Conservation (phyloP, 2,113 vertebrate genomes). For the Halichoerus grypus region DNA sequence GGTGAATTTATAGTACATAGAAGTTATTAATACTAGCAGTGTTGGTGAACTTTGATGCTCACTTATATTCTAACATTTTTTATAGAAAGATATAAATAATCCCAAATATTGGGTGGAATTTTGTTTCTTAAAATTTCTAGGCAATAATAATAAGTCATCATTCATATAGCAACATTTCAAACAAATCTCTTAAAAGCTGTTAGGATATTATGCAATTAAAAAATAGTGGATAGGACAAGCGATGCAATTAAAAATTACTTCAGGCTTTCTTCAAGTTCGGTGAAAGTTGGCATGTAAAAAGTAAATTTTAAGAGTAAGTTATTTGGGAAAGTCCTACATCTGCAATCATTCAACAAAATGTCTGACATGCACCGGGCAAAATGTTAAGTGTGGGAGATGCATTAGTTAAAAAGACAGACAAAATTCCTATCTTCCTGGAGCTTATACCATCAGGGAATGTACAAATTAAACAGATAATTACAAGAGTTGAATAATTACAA, state of each 20-base stretch:
- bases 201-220: not conserved
- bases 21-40: not conserved
- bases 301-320: conserved; percentile 35
- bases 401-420: not conserved
- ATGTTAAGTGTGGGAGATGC: not conserved
- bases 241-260: conserved; percentile 37
- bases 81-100: not conserved
- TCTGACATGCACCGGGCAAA: not conserved
- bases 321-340: not conserved
- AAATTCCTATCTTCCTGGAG: not conserved
- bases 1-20: not conserved
- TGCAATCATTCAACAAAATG: not conserved
- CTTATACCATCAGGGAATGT: not conserved
- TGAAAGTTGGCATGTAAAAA: not conserved
- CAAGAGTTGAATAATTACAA: conserved; percentile 21
- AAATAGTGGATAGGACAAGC: not conserved
- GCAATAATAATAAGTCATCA: not conserved
- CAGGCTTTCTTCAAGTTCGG: conserved; percentile 42
- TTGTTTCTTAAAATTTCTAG: not conserved
- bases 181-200: not conserved
- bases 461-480: conserved; percentile 32
- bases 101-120: not conserved
- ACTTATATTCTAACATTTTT: not conserved
- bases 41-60: not conserved
- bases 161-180: not conserved